Evolutionary conservation across 2,888 invertebrate species (phyloP).

Genomic region (Microchrysa polita): DNA sequence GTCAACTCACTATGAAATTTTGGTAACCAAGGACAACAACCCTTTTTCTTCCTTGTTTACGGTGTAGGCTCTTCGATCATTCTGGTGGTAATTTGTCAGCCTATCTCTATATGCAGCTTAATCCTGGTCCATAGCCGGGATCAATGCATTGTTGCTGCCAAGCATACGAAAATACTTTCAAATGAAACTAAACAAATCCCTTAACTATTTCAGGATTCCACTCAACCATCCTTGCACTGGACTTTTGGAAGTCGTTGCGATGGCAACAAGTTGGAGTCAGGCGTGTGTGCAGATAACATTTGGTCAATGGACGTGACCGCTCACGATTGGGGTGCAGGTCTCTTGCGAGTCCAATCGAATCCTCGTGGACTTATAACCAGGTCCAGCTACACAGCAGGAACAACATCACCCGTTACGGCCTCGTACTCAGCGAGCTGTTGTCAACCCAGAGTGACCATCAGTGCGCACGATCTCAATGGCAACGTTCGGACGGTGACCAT

Average conservation of each 20-base stretch:
- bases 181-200: too few species aligned
- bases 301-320: conserved; percentile 78
- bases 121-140: too few species aligned
- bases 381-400: conserved; percentile 73
- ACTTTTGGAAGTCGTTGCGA: conserved; percentile 73
- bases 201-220: conserved; percentile 64
- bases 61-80: too few species aligned
- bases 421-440: conserved; percentile 80
- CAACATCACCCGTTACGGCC: conserved; percentile 72
- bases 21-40: too few species aligned
- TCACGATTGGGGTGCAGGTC: conserved; percentile 73
- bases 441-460: conserved; percentile 72
- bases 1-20: too few species aligned
- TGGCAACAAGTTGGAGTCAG: conserved; percentile 59
- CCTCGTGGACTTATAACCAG: conserved; percentile 72
- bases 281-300: conserved; percentile 70
- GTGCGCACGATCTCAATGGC: conserved; percentile 74
- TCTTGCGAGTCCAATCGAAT: conserved; percentile 69
- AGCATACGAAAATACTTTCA: too few species aligned
- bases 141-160: too few species aligned
- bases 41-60: too few species aligned
- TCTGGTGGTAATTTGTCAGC: too few species aligned
- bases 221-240: conserved; percentile 70
- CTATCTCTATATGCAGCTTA: too few species aligned
- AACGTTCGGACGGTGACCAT: conserved; percentile 72